A percentile compares a stretch with the other conserved stretches of the same genome.
Conservation (phyloP, 1,140 invertebrate species). For the Reticulitermes speratus region DNA sequence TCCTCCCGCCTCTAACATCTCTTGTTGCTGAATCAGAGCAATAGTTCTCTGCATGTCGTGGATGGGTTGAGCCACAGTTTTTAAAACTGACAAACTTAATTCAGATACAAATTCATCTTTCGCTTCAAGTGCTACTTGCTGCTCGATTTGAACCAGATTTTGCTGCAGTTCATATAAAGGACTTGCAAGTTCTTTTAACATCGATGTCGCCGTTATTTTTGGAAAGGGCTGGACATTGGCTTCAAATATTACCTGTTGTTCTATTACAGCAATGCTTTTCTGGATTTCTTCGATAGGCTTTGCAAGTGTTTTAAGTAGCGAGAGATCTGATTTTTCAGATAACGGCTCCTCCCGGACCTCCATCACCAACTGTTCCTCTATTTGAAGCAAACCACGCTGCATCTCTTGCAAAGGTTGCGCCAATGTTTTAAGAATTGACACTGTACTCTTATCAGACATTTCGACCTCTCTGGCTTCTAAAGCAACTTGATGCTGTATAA, state of each 20-base stretch:
- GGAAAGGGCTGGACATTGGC: slow-evolving; percentile 3
- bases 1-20: slow-evolving; percentile 35
- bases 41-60: slow-evolving; percentile 56
- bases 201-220: neutral
- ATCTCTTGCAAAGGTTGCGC: slow-evolving; percentile 15
- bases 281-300: slow-evolving; percentile 54
- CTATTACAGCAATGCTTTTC: slow-evolving; percentile 42
- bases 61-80: slow-evolving; percentile 53
- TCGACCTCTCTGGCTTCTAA: neutral
- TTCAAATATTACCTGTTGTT: slow-evolving; percentile 39
- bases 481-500: slow-evolving; percentile 38
- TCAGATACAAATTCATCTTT: slow-evolving; percentile 30
- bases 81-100: slow-evolving; percentile 44
- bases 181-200: slow-evolving; percentile 29
- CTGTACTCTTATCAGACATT: neutral
- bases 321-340: neutral
- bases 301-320: slow-evolving; percentile 46
- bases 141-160: slow-evolving; percentile 24
- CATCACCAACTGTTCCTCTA: neutral
- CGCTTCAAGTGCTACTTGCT: slow-evolving; percentile 35
- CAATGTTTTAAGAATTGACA: neutral
- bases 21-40: neutral
- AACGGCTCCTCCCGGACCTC: neutral
- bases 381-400: neutral
- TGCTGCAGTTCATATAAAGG: slow-evolving; percentile 22